Conservation (phyloP, 2,797 vertebrate genomes). For the Pelochelys cantorii region DNA sequence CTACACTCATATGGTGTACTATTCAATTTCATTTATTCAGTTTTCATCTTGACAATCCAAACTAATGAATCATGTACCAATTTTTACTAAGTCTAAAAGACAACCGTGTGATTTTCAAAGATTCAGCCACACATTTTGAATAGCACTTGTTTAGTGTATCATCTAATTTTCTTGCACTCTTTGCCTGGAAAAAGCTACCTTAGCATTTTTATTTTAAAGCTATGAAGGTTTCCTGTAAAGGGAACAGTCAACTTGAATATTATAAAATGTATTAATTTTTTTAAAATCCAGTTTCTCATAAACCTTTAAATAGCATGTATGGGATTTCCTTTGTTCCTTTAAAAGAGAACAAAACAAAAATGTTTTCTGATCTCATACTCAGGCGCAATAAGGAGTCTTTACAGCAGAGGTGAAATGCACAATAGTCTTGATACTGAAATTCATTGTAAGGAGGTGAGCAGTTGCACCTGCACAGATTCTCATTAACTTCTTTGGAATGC, state of each 20-base stretch:
- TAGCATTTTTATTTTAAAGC: background rate
- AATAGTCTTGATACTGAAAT: background rate
- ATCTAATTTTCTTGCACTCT: background rate
- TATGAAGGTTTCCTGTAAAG: background rate
- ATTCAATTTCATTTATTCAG: constrained; percentile 5
- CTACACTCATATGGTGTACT: background rate
- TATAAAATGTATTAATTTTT: background rate
- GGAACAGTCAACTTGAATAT: background rate
- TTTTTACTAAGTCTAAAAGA: background rate
- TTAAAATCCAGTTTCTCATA: background rate
- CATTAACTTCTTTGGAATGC: background rate
- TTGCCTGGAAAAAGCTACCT: background rate
- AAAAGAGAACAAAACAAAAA: background rate
- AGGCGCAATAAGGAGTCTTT: background rate
- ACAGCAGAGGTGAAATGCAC: background rate
- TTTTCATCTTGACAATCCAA: background rate
- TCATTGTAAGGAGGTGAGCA: background rate
- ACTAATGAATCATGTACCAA: background rate
- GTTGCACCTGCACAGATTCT: background rate
- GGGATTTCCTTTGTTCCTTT: too few relatives aligned
- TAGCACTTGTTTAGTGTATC: background rate
- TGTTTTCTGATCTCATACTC: background rate
- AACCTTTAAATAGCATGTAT: background rate
- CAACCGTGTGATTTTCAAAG: background rate
- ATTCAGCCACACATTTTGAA: background rate